Evolutionary conservation across 2,888 invertebrate genomes (phyloP).

Genomic region (Cephus pulcher): DNA sequence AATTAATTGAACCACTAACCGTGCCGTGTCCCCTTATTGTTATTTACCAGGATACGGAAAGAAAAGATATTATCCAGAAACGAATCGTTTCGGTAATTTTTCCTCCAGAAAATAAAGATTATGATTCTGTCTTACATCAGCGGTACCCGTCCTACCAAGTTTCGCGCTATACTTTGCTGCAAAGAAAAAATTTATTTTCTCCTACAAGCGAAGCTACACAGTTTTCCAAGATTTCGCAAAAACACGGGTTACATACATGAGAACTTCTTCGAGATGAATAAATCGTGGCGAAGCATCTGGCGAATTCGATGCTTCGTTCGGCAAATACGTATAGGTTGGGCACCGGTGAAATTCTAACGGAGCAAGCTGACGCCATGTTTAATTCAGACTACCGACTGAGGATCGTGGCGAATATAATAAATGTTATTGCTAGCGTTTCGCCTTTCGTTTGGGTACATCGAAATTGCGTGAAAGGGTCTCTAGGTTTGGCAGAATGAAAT

Average conservation of each 20-base stretch:
- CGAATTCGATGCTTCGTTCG: constrained; percentile 9
- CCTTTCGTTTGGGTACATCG: background rate
- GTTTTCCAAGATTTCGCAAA: background rate
- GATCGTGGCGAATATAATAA: background rate
- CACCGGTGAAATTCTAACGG: constrained; percentile 6
- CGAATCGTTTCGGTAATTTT: background rate
- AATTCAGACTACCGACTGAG: constrained; percentile 4
- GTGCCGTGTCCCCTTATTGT: background rate
- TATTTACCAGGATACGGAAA: background rate
- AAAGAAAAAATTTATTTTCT: background rate
- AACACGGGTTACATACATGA: background rate
- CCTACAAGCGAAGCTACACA: background rate
- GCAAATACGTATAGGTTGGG: background rate
- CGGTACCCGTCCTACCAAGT: background rate
- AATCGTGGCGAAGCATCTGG: constrained; percentile 10
- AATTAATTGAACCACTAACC: background rate
- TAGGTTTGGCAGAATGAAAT: background rate
- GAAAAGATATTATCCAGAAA: background rate
- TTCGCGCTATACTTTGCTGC: background rate
- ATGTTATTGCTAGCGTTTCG: constrained; percentile 1
- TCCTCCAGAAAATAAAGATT: background rate
- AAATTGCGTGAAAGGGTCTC: background rate
- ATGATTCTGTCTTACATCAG: background rate
- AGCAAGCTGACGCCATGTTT: constrained; percentile 14
- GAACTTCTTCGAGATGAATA: background rate